phyloP scores from a whole-genome alignment of 2,797 vertebrate genomes.

The Sebastes alutus region DNA sequence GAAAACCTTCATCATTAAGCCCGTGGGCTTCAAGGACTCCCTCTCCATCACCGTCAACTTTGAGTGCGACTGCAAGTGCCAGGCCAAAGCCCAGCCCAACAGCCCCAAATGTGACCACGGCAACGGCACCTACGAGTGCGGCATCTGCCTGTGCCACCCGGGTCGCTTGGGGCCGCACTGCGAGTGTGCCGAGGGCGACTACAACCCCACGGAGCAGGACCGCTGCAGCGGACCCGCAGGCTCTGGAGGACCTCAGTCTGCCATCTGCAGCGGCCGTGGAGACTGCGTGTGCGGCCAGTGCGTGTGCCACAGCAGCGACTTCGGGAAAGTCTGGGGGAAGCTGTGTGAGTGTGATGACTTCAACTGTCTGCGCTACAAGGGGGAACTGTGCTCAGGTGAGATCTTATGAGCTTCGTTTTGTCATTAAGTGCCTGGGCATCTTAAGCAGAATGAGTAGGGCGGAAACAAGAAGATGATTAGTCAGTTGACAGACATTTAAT shows the following conservation, averaged over 20 bases:
- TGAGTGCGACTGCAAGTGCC: conserved; percentile 90
- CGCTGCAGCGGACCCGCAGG: conserved; percentile 84
- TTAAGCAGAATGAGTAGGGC: not conserved
- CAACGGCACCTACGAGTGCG: conserved; percentile 94
- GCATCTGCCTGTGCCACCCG: conserved; percentile 90
- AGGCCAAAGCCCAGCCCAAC: conserved; percentile 76
- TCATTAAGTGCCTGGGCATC: not conserved
- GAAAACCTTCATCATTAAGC: conserved; percentile 95
- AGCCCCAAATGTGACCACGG: conserved; percentile 88
- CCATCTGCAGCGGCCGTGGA: conserved; percentile 90
- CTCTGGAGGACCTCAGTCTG: conserved; percentile 66
- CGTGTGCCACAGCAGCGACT: conserved; percentile 92
- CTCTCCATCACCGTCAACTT: conserved; percentile 89
- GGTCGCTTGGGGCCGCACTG: conserved; percentile 92
- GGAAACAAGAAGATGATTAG: not conserved
- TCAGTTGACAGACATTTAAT: not conserved
- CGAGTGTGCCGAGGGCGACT: conserved; percentile 94
- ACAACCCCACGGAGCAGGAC: conserved; percentile 88
- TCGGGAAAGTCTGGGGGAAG: conserved; percentile 94
- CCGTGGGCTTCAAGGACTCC: conserved; percentile 94
- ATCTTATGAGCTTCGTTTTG: not conserved
- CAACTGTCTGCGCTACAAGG: conserved; percentile 96
- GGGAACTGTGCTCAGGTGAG: conserved; percentile 95
- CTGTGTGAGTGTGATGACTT: conserved; percentile 98
- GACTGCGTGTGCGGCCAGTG: conserved; percentile 98